phyloP scores from a whole-genome alignment of 2,113 vertebrate species.

The Cyprinodon tularosa region DNA sequence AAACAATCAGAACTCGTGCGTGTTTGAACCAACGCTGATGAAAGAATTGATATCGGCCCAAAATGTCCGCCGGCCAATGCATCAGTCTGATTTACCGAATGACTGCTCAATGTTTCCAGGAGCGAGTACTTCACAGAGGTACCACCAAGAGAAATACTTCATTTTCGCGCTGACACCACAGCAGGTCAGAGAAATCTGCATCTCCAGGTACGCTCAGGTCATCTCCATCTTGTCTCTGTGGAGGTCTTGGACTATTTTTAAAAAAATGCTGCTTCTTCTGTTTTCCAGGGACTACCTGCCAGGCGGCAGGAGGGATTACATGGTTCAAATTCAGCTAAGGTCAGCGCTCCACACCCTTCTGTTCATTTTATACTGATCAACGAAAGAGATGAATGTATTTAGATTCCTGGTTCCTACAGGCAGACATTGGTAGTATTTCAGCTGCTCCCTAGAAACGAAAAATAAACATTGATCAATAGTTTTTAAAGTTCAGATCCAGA shows the following conservation, averaged over 20 bases:
- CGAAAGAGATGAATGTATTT: not conserved
- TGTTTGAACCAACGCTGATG: no score
- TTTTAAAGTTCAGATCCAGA: not conserved
- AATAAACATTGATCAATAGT: not conserved
- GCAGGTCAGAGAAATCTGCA: slow-evolving; percentile 97
- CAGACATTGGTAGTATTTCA: not conserved
- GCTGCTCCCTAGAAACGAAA: not conserved
- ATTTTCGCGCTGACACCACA: slow-evolving; percentile 98
- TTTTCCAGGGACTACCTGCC: slow-evolving; percentile 91
- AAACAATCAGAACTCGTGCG: no score
- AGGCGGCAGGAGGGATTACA: slow-evolving; percentile 93
- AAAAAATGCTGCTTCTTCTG: not conserved
- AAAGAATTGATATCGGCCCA: no score
- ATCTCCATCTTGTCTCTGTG: accelerated
- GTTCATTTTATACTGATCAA: not conserved
- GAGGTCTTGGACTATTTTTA: not conserved
- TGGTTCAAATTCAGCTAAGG: slow-evolving; percentile 97
- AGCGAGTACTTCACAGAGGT: slow-evolving; percentile 90
- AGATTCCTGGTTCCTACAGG: not conserved
- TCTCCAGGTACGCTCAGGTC: slow-evolving; percentile 87
- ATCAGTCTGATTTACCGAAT: not conserved
- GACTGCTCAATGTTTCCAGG: slow-evolving; percentile 69
- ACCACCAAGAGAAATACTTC: slow-evolving; percentile 97
- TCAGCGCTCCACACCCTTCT: slow-evolving; percentile 48
- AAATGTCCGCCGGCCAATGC: no score